phyloP scores from a whole-genome alignment of 2,113 vertebrate genomes.

The Hemiprocne comata region DNA sequence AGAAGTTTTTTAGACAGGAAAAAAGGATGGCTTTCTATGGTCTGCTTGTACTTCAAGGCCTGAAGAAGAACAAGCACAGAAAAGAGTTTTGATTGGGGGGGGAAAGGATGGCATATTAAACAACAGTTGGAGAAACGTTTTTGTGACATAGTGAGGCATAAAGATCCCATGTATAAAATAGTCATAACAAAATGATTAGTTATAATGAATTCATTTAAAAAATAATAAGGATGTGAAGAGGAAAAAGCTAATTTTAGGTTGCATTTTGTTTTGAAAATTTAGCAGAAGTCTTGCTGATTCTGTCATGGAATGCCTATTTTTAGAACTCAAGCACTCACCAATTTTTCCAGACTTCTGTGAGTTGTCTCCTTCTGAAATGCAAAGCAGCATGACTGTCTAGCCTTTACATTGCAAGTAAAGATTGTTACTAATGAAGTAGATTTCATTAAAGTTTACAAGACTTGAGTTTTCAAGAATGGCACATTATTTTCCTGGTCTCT shows the following conservation, averaged over 20 bases:
- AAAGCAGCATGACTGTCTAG: not conserved
- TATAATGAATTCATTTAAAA: not conserved
- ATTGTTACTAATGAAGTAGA: not conserved
- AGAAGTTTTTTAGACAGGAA: not conserved
- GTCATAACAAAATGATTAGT: not conserved
- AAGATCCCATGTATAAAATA: not conserved
- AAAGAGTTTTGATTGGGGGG: not conserved
- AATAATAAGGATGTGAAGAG: not conserved
- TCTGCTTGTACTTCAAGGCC: not conserved
- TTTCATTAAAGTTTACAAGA: not conserved
- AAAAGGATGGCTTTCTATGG: not conserved
- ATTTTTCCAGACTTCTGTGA: not conserved
- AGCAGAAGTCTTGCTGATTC: not conserved
- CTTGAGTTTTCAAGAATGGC: not conserved
- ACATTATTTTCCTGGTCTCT: not conserved
- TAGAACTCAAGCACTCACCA: not conserved
- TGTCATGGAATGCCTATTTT: not conserved
- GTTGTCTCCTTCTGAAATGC: not conserved
- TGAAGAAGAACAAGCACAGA: not conserved
- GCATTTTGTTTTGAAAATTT: not conserved
- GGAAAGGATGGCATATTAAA: not conserved
- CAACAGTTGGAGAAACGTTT: not conserved
- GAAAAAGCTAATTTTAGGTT: not conserved
- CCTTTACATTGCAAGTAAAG: not conserved
- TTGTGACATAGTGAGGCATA: not conserved